Base-by-base conservation (phyloP, 2,888 invertebrate species). In the Hirtodrosophila trivittata region DNA sequence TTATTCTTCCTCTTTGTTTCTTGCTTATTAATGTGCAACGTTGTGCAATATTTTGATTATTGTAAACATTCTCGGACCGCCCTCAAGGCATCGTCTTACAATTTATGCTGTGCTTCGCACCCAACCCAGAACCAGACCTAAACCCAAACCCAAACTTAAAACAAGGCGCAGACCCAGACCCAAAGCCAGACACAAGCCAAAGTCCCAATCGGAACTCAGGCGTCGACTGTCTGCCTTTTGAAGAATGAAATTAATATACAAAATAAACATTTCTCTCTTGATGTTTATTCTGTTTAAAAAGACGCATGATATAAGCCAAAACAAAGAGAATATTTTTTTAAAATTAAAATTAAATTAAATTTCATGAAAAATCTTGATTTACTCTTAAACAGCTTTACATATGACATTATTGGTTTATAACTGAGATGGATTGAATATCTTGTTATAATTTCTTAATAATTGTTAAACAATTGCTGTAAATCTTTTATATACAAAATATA, bases 41-140 rank as follows among this genome's bases (percentile, higher is more conserved):
- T 62, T 57, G 63, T 77, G 81, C 78, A 84, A 80, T 84, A 84
- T 80, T 77, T 76, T 80, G 67, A 77, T 80, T 78, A 74, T 74
- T 80, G 74, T 76, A 63, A 68, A 63, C 68, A 49, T 42, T 63
- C 66, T 14, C 21, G 33, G 49, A 54, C 38, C 64, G 66, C 64
- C 73, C 71, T 57, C 57, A 14, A 42, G 84, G 78, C 64, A 75
- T 84, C 75, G 50, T 42, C 58, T 84, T 80, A 69, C 78, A 77
- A 66, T 77, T 77, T 77, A 72, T 75, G 75, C 81, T 74, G 58
- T 60, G 66, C 56, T 49, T 35, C 59, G 39, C 28, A 45, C 13
- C 9, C 1, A 26, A 18, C 14, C 14, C 49, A 49, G 35, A 52
- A 43, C 16, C 26, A 13, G 9, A 14, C 12, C 5, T 6, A 26